Conservation (phyloP, 2,888 invertebrate genomes). For the Ypsolopha scabrella region DNA sequence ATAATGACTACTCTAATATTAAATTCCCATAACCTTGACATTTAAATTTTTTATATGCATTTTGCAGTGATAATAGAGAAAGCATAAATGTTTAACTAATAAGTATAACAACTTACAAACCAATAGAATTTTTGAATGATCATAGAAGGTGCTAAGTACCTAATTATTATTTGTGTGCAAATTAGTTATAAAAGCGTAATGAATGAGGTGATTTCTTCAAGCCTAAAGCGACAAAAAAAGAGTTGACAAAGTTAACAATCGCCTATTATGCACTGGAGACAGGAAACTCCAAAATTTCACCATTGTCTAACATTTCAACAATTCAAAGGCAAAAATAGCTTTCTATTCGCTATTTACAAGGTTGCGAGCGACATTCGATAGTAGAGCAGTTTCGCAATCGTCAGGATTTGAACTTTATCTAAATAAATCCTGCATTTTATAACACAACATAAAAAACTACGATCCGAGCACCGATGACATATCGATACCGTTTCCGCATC, state of each 20-base stretch:
- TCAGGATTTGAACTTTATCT: slow-evolving; percentile 43
- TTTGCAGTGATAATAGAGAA: background rate
- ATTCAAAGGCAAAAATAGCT: slow-evolving; percentile 38
- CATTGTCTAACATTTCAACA: slow-evolving; percentile 36
- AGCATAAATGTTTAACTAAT: too few relatives aligned
- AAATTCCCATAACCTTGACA: background rate
- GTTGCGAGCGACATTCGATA: slow-evolving; percentile 56
- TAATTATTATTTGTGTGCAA: too few relatives aligned
- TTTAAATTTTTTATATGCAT: too few relatives aligned
- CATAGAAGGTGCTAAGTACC: too few relatives aligned
- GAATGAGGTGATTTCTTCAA: too few relatives aligned
- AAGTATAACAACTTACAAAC: background rate
- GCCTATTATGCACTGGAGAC: slow-evolving; percentile 9
- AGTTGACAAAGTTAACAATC: slow-evolving; percentile 1
- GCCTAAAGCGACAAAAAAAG: background rate
- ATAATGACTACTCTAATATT: background rate
- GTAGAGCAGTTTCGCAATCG: slow-evolving; percentile 56
- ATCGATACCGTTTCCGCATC: slow-evolving; percentile 54
- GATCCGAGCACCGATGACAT: slow-evolving; percentile 52
- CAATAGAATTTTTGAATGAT: background rate
- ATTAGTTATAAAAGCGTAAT: too few relatives aligned
- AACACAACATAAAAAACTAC: slow-evolving; percentile 40
- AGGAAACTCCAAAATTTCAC: slow-evolving; percentile 44
- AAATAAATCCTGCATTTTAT: slow-evolving; percentile 35
- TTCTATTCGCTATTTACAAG: slow-evolving; percentile 57